Evolutionary conservation across 1,140 invertebrate genomes (phyloP), one percentile per base, ranked within the genome.

Genomic region (Psix sp.): DNA sequence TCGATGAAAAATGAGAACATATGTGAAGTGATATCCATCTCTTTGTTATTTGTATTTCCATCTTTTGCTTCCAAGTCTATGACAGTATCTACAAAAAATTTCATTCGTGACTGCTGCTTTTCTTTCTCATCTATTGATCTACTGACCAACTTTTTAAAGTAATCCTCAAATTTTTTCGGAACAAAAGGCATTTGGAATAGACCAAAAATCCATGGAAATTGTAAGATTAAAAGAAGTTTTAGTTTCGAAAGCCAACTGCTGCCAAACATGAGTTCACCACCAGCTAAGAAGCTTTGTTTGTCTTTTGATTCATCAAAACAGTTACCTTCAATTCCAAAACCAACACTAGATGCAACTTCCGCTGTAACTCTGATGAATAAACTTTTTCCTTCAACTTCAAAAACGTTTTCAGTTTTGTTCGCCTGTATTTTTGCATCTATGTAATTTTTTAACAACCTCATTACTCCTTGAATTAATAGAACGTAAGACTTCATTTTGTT

Each of bases 371-470:
- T 71, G 0, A 70, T 48, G 14, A 77, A 79, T 3, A 82, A 42
- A 0, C 73, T 52, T 38, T 78, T 80, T 11, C 75, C 21, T 11
- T 86, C 79, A 0, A 82, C 5, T 10, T 83, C 77, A 3, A 9
- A 20, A 0, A 49, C 0, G 1, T 36, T 15, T n/a, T n/a, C n/a
- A 11, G 2, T 14, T 7, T 31, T 21, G 5, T 36, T 56, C 2
- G 46, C 38, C 5, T 48, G 39, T 3, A 74, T 31, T 18, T 74
- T 72, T 5, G 54, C 14, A 4, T 74, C 63, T 5, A 81, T 18
- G 36, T 66, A 81, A 0, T 48, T 29, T 0, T 13, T 13, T 1
- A 82, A 40, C n/a, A 71, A 73, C 0, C 56, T 16, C n/a, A 46
- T 52, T 0, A 71, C 42, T 2, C 42, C 33, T 0, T 17, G 5